Evolutionary conservation across 2,888 invertebrate species (phyloP), one percentile per base, ranked within the genome.

Genomic region (Alsophila aescularia): DNA sequence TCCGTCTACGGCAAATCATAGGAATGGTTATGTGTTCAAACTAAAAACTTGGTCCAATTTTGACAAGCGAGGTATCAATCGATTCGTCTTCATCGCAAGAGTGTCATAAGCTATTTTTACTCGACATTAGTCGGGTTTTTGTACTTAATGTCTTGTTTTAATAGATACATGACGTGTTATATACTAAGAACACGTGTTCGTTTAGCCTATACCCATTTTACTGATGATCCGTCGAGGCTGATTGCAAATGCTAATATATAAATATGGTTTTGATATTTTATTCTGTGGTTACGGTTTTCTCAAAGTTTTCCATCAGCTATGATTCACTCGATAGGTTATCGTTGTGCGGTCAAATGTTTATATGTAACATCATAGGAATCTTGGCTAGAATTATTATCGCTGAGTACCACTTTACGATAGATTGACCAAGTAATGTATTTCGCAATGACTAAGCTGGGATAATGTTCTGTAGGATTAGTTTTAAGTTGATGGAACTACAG

Each of bases 381-480:
- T 9, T 15, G 24, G 34, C 12, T 4, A 9, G 24, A 24, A 2
- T 35, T 16, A 12, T 21, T 13, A n/a, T 8, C 10, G 24, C 34
- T 40, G 40, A 15, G 39, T 39, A 29, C 18, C 48, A 49, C 49
- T 49, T 49, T 24, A 49, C 40, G 24, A 35, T 32, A 41, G n/a
- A 41, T 34, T 49, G 32, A 21, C 24, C 24, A 48, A 48, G 40
- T 49, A 24, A 24, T 7, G 2, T 24, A 24, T 24, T n/a, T 24
- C 24, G 7, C 24, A 24, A 24, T 24, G 8, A 2, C 24, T 18
- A 18, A 24, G 24, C 7, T 24, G 5, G 18, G 2, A 18, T 18
- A 2, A 18, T n/a, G n/a, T n/a, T n/a, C n/a, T n/a, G n/a, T n/a
- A n/a, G n/a, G n/a, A n/a, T n/a, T n/a, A n/a, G n/a, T n/a, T n/a